Evolutionary conservation across 2,113 vertebrate species (phyloP).

Genomic region (Arenaria interpres): DNA sequence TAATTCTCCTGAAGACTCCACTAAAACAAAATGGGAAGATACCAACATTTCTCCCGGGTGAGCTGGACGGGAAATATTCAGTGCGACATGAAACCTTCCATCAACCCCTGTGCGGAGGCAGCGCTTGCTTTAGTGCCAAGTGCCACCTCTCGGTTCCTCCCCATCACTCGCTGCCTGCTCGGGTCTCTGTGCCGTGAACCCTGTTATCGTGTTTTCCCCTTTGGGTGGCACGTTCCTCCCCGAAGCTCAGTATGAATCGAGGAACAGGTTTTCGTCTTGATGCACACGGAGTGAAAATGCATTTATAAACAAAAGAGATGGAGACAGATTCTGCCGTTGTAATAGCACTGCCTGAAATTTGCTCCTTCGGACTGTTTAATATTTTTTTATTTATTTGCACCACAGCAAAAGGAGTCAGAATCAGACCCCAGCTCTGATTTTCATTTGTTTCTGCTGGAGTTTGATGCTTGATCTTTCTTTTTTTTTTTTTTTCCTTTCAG

Average conservation of each 20-base stretch:
- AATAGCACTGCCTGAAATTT: neutral
- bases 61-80: neutral
- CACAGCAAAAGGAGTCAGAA: neutral
- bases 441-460: neutral
- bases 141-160: neutral
- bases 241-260: neutral
- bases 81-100: neutral
- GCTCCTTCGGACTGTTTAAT: neutral
- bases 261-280: neutral
- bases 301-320: neutral
- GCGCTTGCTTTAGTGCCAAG: neutral
- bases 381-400: neutral
- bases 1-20: conserved; percentile 39
- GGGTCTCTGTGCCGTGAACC: conserved; percentile 13
- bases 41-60: neutral
- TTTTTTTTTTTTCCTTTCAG: neutral
- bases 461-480: neutral
- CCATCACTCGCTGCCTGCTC: neutral
- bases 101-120: neutral
- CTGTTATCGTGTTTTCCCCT: neutral
- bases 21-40: conserved; percentile 29
- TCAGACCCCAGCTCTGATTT: neutral
- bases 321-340: neutral
- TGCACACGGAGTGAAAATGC: neutral
- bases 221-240: conserved; percentile 37